phyloP scores from a whole-genome alignment of 37 sponge, comb jelly and placozoan species.

The Lycopodina hypogea region DNA sequence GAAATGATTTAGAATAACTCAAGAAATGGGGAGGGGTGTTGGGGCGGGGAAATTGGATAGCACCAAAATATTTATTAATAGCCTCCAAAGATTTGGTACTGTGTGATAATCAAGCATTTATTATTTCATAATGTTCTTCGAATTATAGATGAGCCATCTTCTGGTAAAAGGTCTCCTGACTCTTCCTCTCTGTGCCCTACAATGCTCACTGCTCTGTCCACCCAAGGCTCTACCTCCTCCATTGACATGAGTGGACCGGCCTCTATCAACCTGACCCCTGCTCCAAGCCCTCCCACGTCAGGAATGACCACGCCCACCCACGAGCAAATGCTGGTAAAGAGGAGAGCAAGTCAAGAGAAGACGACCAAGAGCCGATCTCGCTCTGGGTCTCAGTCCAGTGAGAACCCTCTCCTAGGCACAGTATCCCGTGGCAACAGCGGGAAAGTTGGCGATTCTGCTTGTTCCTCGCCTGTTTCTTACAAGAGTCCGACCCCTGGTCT shows the following conservation, averaged over 20 bases:
- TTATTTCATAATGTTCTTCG: too few relatives aligned
- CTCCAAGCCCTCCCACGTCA: slow-evolving; percentile 25
- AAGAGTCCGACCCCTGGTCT: neutral
- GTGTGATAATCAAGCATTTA: too few relatives aligned
- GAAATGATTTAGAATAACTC: too few relatives aligned
- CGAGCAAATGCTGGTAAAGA: neutral
- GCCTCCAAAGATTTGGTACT: too few relatives aligned
- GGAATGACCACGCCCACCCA: slow-evolving; percentile 20
- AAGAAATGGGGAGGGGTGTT: too few relatives aligned
- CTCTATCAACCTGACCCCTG: neutral
- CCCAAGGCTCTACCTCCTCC: slow-evolving; percentile 33
- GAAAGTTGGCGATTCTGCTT: neutral
- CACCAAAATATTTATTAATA: too few relatives aligned
- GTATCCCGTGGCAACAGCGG: neutral
- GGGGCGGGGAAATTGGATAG: too few relatives aligned
- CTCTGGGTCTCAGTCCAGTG: slow-evolving; percentile 13
- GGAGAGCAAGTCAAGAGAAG: neutral
- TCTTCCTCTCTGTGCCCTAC: slow-evolving; percentile 7
- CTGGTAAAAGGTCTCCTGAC: neutral
- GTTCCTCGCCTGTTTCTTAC: neutral
- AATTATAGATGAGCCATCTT: neutral
- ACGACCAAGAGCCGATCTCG: slow-evolving; percentile 5
- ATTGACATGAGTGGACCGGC: slow-evolving; percentile 9
- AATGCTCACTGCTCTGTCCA: slow-evolving; percentile 43
- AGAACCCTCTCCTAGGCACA: slow-evolving; percentile 12